Evolutionary conservation across 2,888 invertebrate species (phyloP), one percentile per base, ranked within the genome.

Genomic region (Rhyacophila evoluta): DNA sequence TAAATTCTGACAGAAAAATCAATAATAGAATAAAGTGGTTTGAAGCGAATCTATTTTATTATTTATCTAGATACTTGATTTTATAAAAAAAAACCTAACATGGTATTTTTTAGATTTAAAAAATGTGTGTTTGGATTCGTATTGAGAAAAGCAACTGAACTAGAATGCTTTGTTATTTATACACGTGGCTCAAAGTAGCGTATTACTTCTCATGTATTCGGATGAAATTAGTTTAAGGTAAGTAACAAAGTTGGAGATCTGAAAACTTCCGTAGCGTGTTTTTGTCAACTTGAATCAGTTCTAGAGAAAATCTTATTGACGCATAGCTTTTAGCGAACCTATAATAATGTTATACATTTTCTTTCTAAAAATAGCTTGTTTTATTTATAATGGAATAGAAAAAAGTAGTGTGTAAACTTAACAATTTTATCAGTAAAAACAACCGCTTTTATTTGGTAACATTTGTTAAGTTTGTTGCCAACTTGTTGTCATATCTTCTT

Each of bases 211-310:
- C 10, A 19, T 55, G 15, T 55, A 55, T 55, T 55, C 8, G 55
- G 25, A 25, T 55, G 25, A 55, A 55, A 55, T 55, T 55, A 55
- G 55, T 55, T 55, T 55, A 55, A n/a, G 55, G 55, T 55, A 55
- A 55, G 55, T 55, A 55, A 55, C 55, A 55, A 55, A 55, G 15
- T 55, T 55, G 55, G 55, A 55, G 55, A 25, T 55, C 55, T 55
- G 55, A 41, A 41, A 41, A 41, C 41, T 41, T 41, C 15, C 12
- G 41, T 55, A 55, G 55, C 55, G 55, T 55, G 55, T 55, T 55
- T 55, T 55, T 55, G 55, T 55, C 55, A 55, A 55, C 55, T 25
- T 55, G 55, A 55, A 55, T 55, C 55, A 55, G 19, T 15, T 55
- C 8, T 25, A 55, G 6, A 55, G 55, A 55, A 55, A 55, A 55